Conservation (phyloP, 2,888 invertebrate species). For the Rotaria socialis region DNA sequence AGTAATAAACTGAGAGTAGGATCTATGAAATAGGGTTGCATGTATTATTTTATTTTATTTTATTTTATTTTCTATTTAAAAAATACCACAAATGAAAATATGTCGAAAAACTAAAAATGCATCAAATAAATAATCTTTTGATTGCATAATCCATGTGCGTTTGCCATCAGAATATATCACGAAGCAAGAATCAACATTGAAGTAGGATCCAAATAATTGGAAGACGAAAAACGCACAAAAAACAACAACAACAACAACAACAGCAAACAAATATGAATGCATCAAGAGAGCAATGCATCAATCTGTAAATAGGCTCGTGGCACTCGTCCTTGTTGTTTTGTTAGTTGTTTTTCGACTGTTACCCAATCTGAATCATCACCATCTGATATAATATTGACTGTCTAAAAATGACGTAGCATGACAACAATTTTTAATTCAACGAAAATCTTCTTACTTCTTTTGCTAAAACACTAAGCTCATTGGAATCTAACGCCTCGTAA, state of each 20-base stretch:
- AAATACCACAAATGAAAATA: no score
- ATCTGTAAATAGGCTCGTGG: not conserved
- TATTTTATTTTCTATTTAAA: no score
- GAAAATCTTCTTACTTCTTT: conserved; percentile 35
- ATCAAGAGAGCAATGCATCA: not conserved
- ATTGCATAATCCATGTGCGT: not conserved
- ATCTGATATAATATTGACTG: not conserved
- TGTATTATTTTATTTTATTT: not conserved
- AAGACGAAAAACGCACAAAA: not conserved
- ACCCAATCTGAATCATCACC: not conserved
- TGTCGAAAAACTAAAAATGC: not conserved
- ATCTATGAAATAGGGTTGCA: no score
- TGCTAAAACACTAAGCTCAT: conserved; percentile 41
- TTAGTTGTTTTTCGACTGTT: not conserved
- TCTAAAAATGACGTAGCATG: no score
- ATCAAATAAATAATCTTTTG: not conserved
- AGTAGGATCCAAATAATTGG: not conserved
- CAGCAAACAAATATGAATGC: not conserved
- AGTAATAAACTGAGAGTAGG: no score
- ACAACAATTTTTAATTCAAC: not conserved
- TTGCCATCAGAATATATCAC: not conserved
- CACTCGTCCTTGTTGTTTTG: not conserved
- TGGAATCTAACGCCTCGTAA: conserved; percentile 44
- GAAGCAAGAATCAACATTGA: not conserved
- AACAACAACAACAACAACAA: not conserved